These are phyloP conservation scores for Ennomos quercinarius DNA, from an alignment of 2,888 invertebrate species.

Conservation along the genomic window DNA sequence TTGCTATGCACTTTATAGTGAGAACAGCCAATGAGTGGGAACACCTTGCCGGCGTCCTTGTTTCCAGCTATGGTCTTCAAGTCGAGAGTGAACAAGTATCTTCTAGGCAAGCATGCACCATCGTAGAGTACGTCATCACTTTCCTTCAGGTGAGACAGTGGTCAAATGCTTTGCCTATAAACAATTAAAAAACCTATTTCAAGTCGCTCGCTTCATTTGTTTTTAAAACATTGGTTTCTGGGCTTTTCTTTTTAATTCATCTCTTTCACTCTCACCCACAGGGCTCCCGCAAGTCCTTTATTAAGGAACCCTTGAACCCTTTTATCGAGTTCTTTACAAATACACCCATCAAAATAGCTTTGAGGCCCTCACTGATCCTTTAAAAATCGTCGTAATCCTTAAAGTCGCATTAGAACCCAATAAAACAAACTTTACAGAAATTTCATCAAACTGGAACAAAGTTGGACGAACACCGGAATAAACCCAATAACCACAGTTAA, in stretches of 20 bases:
- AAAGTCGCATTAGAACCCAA: constrained; percentile 40
- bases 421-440: constrained; percentile 44
- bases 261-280: neutral
- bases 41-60: too few relatives aligned
- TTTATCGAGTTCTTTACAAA: constrained; percentile 27
- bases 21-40: too few relatives aligned
- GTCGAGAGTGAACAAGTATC: too few relatives aligned
- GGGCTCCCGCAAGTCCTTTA: neutral
- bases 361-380: constrained; percentile 25
- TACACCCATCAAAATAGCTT: constrained; percentile 25
- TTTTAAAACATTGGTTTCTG: neutral
- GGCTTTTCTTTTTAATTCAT: neutral
- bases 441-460: constrained; percentile 42
- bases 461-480: constrained; percentile 37
- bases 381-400: constrained; percentile 34
- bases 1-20: too few relatives aligned
- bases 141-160: too few relatives aligned
- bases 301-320: constrained; percentile 14
- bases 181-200: too few relatives aligned
- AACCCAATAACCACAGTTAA: constrained; percentile 40
- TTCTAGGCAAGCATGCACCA: too few relatives aligned
- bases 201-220: neutral
- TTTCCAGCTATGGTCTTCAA: too few relatives aligned
- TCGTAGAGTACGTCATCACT: too few relatives aligned
- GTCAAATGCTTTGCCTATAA: too few relatives aligned